Evolutionary conservation across 2,113 vertebrate species (phyloP), one percentile per base, ranked within the genome.

Genomic region (Willisornis vidua): DNA sequence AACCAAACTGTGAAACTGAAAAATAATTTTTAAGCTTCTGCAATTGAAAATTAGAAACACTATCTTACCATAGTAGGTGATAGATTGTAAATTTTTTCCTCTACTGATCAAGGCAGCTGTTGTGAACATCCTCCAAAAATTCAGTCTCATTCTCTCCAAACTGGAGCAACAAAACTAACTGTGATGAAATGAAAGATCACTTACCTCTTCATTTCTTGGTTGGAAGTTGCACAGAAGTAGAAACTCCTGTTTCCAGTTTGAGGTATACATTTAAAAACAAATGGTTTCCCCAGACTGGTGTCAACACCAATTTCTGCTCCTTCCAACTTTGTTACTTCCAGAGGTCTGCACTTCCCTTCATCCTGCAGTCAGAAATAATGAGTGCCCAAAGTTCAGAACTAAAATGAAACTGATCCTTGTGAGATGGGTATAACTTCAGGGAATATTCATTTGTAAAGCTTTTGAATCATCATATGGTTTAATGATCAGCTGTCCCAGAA

Each of bases 191-290:
- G 33, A 80, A 90, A 48, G 49, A 74, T 74, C 19, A 29, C 37
- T 95, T 95, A 99, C 99, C 99, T 98, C 97, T 99, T 99, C 98
- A 99, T 99, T 95, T 99, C 99, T 97, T 99, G 99, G 95, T 98
- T 99, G 77, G 98, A 99, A 41, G 98, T 99, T 31, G 99, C 98
- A 90, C 98, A 99, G 87, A 99, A 98, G 94, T 98, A 98, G 93
- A 98, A 99, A 61, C 98, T 97, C 51, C 98, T 98, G 41, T 89
- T 98, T 75, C 96, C 97, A 59, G 94, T 96, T 80, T 98, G 98
- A 84, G 99, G 99, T 35, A 95, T 86, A 86, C 98, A 99, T 96
- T 98, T 99, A 92, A 99, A 98, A 89, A 99, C 99, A 96, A 99
- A 99, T 3, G 98, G 98, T 97, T 99, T 99, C 16, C 98, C 99